phyloP scores from a whole-genome alignment of 2,888 invertebrate genomes.

The Volucella bombylans region DNA sequence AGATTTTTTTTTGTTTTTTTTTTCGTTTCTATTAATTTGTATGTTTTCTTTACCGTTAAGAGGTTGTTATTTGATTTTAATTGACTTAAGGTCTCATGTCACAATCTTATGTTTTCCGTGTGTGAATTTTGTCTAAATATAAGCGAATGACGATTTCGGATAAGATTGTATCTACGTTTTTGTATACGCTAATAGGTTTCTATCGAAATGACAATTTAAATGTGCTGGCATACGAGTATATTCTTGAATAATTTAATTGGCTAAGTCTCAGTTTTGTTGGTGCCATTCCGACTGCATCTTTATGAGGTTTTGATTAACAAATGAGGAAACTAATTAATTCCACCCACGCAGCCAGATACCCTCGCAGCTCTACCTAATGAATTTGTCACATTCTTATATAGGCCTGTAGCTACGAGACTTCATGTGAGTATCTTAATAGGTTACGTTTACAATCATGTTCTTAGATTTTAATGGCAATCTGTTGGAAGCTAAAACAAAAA shows the following conservation, averaged over 20 bases:
- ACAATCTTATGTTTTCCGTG: background rate
- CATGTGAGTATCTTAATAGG: background rate
- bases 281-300: constrained; percentile 15
- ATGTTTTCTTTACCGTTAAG: constrained; percentile 30
- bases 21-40: constrained; percentile 30
- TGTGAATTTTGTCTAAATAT: constrained; percentile 21
- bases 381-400: too few species aligned
- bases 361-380: constrained; percentile 26
- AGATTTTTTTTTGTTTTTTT: constrained; percentile 10
- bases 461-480: constrained; percentile 54
- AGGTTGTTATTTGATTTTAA: constrained; percentile 50
- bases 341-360: constrained; percentile 65
- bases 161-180: constrained; percentile 8
- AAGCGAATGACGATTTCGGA: constrained; percentile 2
- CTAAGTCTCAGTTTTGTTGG: constrained; percentile 26
- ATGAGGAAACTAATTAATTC: constrained; percentile 67
- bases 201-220: constrained; percentile 44
- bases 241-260: constrained; percentile 58
- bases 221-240: constrained; percentile 56
- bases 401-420: too few species aligned
- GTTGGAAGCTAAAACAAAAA: too few species aligned
- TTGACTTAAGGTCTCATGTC: constrained; percentile 13
- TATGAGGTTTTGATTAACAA: constrained; percentile 43
- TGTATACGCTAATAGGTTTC: constrained; percentile 16
- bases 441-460: constrained; percentile 2